Evolutionary conservation across 2,113 vertebrate species (phyloP).

Genomic region (Chroicocephalus ridibundus): DNA sequence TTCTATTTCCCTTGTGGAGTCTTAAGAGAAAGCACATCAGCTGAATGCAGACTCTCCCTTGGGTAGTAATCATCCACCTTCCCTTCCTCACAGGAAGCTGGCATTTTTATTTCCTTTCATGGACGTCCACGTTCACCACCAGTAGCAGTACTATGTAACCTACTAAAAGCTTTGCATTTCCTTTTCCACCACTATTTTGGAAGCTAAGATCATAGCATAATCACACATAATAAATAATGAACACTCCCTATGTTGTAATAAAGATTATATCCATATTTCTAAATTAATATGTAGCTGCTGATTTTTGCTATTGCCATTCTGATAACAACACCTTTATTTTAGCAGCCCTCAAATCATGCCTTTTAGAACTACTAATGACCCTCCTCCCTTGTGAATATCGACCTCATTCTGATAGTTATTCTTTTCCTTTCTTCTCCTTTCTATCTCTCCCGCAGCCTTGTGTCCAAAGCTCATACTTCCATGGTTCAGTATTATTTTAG

Average conservation of each 20-base stretch:
- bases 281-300: background rate
- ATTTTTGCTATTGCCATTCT: background rate
- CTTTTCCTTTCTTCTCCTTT: background rate
- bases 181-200: background rate
- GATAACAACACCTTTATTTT: background rate
- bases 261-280: fast-evolving
- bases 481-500: background rate
- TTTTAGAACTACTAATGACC: background rate
- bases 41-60: background rate
- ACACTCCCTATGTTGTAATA: background rate
- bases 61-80: background rate
- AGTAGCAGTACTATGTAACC: background rate
- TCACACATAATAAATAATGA: background rate
- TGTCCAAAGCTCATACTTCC: background rate
- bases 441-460: background rate
- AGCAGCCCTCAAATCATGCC: background rate
- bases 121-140: background rate
- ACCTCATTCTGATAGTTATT: background rate
- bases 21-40: background rate
- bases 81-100: background rate
- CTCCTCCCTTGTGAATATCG: background rate
- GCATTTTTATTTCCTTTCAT: background rate
- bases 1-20: background rate
- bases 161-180: background rate
- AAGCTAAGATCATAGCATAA: background rate